phyloP scores from a whole-genome alignment of 2,113 vertebrate species.

The Salvator merianae region DNA sequence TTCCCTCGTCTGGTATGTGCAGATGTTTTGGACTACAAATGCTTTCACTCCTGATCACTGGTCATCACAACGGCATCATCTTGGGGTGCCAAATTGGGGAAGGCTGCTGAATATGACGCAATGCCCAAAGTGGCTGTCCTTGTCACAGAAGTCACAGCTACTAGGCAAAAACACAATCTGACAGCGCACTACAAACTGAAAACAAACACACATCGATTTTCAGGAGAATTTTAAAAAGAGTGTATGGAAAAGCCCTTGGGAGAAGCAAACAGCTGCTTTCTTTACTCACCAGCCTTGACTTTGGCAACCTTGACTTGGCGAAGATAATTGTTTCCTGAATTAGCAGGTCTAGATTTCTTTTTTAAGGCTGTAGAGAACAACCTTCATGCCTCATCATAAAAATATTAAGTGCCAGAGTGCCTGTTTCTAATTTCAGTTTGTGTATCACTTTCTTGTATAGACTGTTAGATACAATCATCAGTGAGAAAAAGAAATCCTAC shows the following conservation, averaged over 20 bases:
- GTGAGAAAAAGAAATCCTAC: neutral
- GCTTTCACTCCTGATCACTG: too few relatives aligned
- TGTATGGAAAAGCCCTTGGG: neutral
- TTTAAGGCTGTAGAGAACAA: neutral
- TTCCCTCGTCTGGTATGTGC: too few relatives aligned
- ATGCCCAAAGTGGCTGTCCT: too few relatives aligned
- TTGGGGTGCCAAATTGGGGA: too few relatives aligned
- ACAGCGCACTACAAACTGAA: neutral
- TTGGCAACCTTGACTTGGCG: neutral
- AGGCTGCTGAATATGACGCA: too few relatives aligned
- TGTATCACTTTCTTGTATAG: neutral
- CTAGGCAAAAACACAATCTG: neutral
- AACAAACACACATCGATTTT: neutral
- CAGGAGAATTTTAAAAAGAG: neutral
- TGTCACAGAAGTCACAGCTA: neutral
- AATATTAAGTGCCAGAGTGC: neutral
- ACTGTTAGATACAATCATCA: neutral
- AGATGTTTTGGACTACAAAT: too few relatives aligned
- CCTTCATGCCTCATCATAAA: neutral
- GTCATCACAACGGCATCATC: too few relatives aligned
- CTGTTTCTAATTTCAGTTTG: neutral
- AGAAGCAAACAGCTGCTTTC: conserved; percentile 1
- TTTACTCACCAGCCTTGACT: neutral
- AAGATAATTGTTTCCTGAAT: conserved; percentile 1
- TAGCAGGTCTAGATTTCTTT: conserved; percentile 1